phyloP scores from a whole-genome alignment of 2,888 invertebrate genomes.

The Pomacea canaliculata region DNA sequence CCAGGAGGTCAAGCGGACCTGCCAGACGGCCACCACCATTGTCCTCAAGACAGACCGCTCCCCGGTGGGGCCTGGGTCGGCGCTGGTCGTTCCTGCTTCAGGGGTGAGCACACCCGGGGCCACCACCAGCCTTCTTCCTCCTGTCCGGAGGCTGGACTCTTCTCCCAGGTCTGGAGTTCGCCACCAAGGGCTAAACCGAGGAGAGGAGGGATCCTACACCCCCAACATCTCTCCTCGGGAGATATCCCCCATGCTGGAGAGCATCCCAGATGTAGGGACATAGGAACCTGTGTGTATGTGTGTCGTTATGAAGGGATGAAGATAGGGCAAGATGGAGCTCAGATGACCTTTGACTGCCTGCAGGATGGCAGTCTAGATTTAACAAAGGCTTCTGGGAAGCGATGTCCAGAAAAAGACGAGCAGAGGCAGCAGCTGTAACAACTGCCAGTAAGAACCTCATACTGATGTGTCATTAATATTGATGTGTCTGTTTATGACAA shows the following conservation, averaged over 20 bases:
- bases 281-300: not conserved
- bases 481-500: too few species aligned
- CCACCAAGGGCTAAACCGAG: not conserved
- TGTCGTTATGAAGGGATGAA: too few species aligned
- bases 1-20: conserved; percentile 51
- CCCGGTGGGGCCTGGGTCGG: not conserved
- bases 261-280: conserved; percentile 36
- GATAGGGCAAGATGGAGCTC: too few species aligned
- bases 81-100: not conserved
- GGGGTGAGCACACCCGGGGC: not conserved
- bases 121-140: conserved; percentile 11
- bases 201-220: conserved; percentile 9
- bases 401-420: too few species aligned
- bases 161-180: conserved; percentile 14
- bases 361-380: too few species aligned
- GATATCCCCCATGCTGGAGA: conserved; percentile 37
- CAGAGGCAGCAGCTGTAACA: too few species aligned
- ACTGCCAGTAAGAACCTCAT: too few species aligned
- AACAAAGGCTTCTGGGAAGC: too few species aligned
- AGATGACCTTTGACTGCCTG: too few species aligned
- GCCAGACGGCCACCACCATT: conserved; percentile 40
- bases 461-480: too few species aligned
- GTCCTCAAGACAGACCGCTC: conserved; percentile 17
- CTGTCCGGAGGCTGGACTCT: not conserved
- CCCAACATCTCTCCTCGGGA: conserved; percentile 27